Base-by-base conservation (phyloP, 2,888 invertebrate species). In the Schrankia costaestrigalis region DNA sequence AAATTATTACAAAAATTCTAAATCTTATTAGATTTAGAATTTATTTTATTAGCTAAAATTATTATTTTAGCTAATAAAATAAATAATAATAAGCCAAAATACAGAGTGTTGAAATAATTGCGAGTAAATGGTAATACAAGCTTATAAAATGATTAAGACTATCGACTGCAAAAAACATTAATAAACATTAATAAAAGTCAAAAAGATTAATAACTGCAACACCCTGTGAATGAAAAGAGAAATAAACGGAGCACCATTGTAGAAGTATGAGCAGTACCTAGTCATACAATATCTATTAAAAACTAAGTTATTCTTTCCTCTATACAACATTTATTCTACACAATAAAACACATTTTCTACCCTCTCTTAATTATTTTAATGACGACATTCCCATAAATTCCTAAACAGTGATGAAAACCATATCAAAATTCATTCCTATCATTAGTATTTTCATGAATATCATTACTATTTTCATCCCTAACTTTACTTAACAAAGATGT, bases 211-310 rank as follows among this genome's bases (percentile, higher is more conserved):
- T n/a, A n/a, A n/a, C n/a, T n/a, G n/a, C 32, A 35, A 51, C 56
- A 60, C 45, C 44, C 2, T 32, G 31, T 47, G 40, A 46, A 45
- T 46, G 54, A 48, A 42, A 40, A 53, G 50, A 49, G 41, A 55
- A 56, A 49, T 25, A 53, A 57, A 57, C 30, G 59, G 58, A 75
- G 74, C 74, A 75, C 76, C 76, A 74, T 64, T 63, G 52, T 60
- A 67, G 55, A 60, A 64, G 50, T 62, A 59, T 75, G 73, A 74
- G 71, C 69, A 71, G 53, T 41, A 35, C 41, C 45, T 49, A 58
- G 42, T 29, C 41, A 47, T 43, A 56, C 38, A 49, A 36, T 36
- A 8, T 19, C 23, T 17, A 24, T 19, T 8, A 31, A 27, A 23
- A 25, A 40, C 11, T 33, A 17, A 45, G 40, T 12, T 41, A 41